Percentiles rank a stretch among this genome's conserved stretches.
These are phyloP conservation scores for Spatulosminthurus flaviceps DNA, from an alignment of 2,888 invertebrate genomes.

Conservation along the genomic window DNA sequence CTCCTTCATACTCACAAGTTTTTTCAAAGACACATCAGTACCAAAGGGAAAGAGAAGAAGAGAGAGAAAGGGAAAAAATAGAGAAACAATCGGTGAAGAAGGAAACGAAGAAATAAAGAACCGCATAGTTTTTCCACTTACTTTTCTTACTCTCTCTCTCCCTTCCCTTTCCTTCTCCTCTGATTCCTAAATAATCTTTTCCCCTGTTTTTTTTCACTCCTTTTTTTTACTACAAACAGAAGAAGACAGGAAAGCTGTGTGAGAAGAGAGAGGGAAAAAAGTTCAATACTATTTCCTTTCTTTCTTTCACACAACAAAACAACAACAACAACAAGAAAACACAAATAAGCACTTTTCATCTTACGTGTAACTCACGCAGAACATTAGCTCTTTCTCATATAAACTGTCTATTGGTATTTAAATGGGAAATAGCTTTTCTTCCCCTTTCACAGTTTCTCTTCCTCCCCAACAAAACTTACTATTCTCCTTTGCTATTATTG, in stretches of 20 bases:
- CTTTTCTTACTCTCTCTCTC: slow-evolving; percentile 19
- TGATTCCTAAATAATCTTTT: slow-evolving; percentile 42
- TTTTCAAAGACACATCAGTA: background rate
- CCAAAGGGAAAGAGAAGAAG: slow-evolving; percentile 13
- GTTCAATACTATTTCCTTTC: background rate
- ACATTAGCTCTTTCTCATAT: slow-evolving; percentile 15
- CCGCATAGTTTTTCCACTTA: slow-evolving; percentile 24
- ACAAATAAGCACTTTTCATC: slow-evolving; percentile 18
- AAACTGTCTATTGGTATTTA: background rate
- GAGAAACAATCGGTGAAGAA: slow-evolving; percentile 3
- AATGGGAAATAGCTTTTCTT: background rate
- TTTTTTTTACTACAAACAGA: slow-evolving; percentile 19
- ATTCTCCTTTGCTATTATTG: too few relatives aligned
- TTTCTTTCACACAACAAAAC: background rate
- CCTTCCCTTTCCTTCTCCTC: slow-evolving; percentile 19
- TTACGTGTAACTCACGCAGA: background rate
- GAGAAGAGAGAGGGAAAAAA: background rate
- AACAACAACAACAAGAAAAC: too few relatives aligned
- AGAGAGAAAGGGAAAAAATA: slow-evolving; percentile 3
- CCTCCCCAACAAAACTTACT: too few relatives aligned
- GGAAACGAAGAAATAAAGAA: slow-evolving; percentile 6
- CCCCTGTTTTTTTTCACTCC: slow-evolving; percentile 7
- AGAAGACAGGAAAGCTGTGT: background rate
- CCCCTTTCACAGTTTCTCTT: background rate
- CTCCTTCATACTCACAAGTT: slow-evolving; percentile 13